Evolutionary conservation across 2,113 vertebrate genomes (phyloP).

Genomic region (Neolamprologus caudopunctatus): DNA sequence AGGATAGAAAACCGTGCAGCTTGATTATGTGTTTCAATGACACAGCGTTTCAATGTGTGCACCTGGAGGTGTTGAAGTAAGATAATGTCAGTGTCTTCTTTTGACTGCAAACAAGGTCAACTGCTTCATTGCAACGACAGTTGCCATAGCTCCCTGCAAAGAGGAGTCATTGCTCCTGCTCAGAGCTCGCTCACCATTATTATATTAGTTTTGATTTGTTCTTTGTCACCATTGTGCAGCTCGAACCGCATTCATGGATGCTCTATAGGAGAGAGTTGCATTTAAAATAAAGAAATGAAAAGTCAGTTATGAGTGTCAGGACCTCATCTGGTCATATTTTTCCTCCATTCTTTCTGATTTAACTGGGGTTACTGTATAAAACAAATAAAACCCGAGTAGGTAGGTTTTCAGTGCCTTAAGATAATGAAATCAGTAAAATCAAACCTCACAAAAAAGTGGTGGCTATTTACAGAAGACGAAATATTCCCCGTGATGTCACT

Average conservation of each 20-base stretch:
- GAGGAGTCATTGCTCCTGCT: background rate
- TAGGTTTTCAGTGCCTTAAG: background rate
- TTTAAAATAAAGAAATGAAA: background rate
- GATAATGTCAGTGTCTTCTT: slow-evolving; percentile 10
- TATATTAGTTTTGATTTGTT: background rate
- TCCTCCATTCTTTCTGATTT: background rate
- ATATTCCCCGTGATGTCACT: background rate
- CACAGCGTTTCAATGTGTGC: background rate
- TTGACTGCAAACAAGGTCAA: slow-evolving; percentile 41
- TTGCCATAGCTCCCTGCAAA: slow-evolving; percentile 56
- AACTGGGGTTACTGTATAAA: background rate
- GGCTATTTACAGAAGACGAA: background rate
- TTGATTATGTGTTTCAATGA: background rate
- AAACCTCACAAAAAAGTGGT: background rate
- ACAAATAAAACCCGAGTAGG: background rate
- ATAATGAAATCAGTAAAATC: background rate
- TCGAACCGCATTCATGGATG: background rate
- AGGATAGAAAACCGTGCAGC: background rate
- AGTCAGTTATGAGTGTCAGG: background rate
- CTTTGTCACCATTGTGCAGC: background rate
- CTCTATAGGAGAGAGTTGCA: background rate
- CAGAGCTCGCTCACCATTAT: background rate
- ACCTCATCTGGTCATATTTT: background rate
- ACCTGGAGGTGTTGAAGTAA: background rate
- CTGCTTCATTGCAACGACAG: background rate